Evolutionary conservation across 1,140 invertebrate genomes (phyloP), one percentile per base, ranked within the genome.

Genomic region (Diuraphis noxia): DNA sequence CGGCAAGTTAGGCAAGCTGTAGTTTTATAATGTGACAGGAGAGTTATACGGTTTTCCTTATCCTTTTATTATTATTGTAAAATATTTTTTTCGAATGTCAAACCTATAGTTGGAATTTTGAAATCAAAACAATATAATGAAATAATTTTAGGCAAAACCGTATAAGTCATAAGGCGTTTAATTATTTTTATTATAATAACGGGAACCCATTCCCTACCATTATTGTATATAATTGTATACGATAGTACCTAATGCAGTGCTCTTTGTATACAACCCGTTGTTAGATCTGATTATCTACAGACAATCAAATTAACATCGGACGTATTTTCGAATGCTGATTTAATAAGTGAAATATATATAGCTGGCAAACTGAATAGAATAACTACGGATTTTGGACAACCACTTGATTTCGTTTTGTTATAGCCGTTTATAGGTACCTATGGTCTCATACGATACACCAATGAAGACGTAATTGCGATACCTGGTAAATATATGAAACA

Each of bases 231-330:
- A 46, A 49, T 49, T 7, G 46, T 23, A 23, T 49, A 49, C 46
- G 19, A 49, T 7, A 63, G 56, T n/a, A n/a, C n/a, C n/a, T n/a
- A 63, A 63, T n/a, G 56, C n/a, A 13, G 30, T 3, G 10, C 4
- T n/a, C n/a, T 19, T 17, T 6, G 30, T 4, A n/a, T n/a, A 72
- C n/a, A 17, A 34, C 56, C 30, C 9, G 3, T n/a, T 21, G 25
- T 91, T 91, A 81, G 43, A 91, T 91, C 34, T 82, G 77, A 91
- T 91, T 91, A 91, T 81, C 89, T 82, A 38, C 30, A 52, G 46
- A 91, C 77, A 91, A 91, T 91, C 89, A 82, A 91, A 82, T 91
- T 46, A 91, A 91, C 89, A 40, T 63, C 13, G n/a, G 40, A 89
- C 23, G 17, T 88, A 63, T 63, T 38, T 56, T 63, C 23, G 21